phyloP scores from a whole-genome alignment of 2,113 vertebrate genomes.

The Pungitius pungitius region DNA sequence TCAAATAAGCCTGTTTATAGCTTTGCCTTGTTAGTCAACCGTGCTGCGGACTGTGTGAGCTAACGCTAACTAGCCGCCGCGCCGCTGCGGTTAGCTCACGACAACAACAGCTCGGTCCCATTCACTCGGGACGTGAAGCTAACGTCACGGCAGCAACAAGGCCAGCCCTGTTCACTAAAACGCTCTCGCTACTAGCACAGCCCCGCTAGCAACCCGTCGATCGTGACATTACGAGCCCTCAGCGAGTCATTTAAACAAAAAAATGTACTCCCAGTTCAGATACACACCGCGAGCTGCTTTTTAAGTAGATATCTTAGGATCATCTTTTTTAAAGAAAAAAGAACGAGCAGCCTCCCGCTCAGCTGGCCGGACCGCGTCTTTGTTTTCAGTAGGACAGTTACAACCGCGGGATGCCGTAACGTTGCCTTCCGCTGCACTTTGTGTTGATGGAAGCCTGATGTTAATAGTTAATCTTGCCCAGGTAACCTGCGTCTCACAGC shows the following conservation, averaged over 20 bases:
- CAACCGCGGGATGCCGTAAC: neutral
- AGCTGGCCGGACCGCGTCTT: slow-evolving; percentile 52
- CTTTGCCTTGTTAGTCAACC: slow-evolving; percentile 13
- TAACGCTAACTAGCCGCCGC: slow-evolving; percentile 11
- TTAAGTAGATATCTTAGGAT: too few species aligned
- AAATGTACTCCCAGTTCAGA: neutral
- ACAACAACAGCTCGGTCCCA: slow-evolving; percentile 20
- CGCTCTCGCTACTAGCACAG: slow-evolving; percentile 16
- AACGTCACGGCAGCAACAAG: slow-evolving; percentile 29
- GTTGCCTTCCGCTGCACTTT: neutral
- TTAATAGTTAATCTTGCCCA: accelerated
- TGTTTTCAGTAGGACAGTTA: slow-evolving; percentile 53
- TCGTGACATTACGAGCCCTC: neutral
- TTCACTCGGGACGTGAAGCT: slow-evolving; percentile 20
- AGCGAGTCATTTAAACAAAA: too few species aligned
- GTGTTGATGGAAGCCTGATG: neutral
- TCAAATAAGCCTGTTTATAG: neutral
- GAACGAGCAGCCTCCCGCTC: neutral
- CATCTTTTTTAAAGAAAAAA: neutral
- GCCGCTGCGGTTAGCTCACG: slow-evolving; percentile 42
- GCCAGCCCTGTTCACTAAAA: slow-evolving; percentile 34
- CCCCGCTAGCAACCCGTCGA: slow-evolving; percentile 1
- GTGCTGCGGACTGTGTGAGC: neutral
- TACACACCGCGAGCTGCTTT: neutral
- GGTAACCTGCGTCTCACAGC: neutral